Conservation (phyloP, 2,797 vertebrate genomes). For the Aeoliscus strigatus region DNA sequence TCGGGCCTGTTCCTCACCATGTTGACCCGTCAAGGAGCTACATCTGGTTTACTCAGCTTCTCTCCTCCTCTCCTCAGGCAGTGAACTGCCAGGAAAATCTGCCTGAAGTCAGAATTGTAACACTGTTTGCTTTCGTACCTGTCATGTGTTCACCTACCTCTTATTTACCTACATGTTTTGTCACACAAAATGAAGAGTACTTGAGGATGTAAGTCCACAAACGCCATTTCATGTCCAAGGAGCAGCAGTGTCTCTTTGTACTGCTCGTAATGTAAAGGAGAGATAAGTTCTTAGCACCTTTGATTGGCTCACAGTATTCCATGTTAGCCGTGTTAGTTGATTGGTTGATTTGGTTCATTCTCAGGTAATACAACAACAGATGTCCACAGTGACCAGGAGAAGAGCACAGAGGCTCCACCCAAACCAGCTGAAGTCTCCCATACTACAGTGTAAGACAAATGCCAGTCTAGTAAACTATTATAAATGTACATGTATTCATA, state of each 20-base stretch:
- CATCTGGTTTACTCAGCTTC: conserved; percentile 4
- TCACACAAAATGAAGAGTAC: background rate
- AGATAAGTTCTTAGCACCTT: conserved; percentile 38
- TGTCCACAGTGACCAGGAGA: conserved; percentile 35
- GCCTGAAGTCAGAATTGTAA: too few relatives aligned
- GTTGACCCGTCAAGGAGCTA: conserved; percentile 25
- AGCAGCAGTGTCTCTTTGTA: background rate
- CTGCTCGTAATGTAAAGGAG: conserved; percentile 3
- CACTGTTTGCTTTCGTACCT: too few relatives aligned
- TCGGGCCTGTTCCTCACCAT: conserved; percentile 4
- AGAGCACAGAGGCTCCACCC: conserved; percentile 23
- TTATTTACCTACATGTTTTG: too few relatives aligned
- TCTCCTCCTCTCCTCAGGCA: background rate
- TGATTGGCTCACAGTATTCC: conserved; percentile 41
- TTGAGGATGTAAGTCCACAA: background rate
- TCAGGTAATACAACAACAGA: conserved; percentile 65
- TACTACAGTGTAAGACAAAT: conserved; percentile 59
- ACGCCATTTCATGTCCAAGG: background rate
- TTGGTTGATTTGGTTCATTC: conserved; percentile 17
- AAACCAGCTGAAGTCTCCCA: conserved; percentile 36
- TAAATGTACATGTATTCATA: background rate
- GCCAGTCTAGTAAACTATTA: background rate
- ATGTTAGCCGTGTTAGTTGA: conserved; percentile 9
- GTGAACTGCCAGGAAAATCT: too few relatives aligned
- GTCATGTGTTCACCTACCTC: too few relatives aligned